Conservation (phyloP, 2,888 invertebrate species). For the Cryptocephalus primarius region DNA sequence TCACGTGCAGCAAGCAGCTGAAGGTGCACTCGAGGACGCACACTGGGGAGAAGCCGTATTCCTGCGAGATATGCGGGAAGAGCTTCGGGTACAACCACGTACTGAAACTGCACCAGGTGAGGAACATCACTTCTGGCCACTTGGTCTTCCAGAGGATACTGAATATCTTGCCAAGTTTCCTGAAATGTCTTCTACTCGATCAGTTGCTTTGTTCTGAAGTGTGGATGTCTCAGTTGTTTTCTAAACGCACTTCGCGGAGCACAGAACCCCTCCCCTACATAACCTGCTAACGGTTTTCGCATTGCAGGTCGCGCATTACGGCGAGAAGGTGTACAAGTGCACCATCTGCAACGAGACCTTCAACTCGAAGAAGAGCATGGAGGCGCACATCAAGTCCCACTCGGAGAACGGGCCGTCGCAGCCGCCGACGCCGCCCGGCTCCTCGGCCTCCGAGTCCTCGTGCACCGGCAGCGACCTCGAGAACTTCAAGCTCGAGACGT, state of each 20-base stretch:
- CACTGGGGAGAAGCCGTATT: conserved; percentile 84
- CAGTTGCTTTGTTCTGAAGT: too few species aligned
- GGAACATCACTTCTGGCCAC: too few species aligned
- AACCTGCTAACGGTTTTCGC: neutral
- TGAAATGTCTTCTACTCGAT: too few species aligned
- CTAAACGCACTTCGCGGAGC: too few species aligned
- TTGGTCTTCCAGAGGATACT: too few species aligned
- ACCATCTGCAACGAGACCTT: conserved; percentile 86
- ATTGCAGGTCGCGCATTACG: conserved; percentile 68
- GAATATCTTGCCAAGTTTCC: too few species aligned
- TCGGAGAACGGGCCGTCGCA: conserved; percentile 47
- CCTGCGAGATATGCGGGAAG: conserved; percentile 83
- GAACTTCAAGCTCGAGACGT: conserved; percentile 33
- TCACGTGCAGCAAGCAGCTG: conserved; percentile 84
- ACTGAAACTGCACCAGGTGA: conserved; percentile 58
- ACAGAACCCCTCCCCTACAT: too few species aligned
- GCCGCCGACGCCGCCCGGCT: conserved; percentile 26
- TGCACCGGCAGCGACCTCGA: conserved; percentile 40
- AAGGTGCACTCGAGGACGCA: conserved; percentile 87
- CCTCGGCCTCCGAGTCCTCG: conserved; percentile 15
- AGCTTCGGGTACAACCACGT: conserved; percentile 89
- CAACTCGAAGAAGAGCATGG: conserved; percentile 84
- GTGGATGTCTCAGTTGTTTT: too few species aligned
- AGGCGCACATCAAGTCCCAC: conserved; percentile 74
- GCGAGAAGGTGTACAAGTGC: conserved; percentile 86